Evolutionary conservation across 2,797 vertebrate genomes (phyloP).

Genomic region (Trachops cirrhosus): DNA sequence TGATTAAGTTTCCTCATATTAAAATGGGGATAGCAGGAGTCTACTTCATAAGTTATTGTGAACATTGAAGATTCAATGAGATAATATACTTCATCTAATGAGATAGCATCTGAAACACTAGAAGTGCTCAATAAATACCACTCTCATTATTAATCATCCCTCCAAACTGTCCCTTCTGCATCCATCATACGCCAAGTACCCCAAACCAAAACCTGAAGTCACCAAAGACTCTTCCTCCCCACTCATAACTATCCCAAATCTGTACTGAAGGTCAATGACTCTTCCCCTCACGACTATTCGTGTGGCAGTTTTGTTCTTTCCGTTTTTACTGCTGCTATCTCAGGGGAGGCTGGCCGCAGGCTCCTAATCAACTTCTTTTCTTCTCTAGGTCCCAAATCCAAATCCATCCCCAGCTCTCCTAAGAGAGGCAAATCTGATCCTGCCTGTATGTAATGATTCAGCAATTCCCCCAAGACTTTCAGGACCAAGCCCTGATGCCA

Average conservation of each 20-base stretch:
- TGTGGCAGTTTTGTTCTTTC: background rate
- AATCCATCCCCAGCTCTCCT: conserved; percentile 8
- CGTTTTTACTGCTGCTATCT: background rate
- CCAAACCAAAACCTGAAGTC: background rate
- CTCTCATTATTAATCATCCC: background rate
- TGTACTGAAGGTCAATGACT: background rate
- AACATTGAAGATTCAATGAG: background rate
- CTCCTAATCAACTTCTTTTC: background rate
- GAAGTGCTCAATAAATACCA: background rate
- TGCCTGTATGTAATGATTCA: background rate
- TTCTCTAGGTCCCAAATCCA: background rate
- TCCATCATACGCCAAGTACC: background rate
- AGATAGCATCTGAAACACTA: background rate
- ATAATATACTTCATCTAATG: background rate
- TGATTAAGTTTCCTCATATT: background rate
- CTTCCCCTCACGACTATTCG: background rate
- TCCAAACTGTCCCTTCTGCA: background rate
- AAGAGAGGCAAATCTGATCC: background rate
- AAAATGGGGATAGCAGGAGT: background rate
- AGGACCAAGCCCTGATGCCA: background rate
- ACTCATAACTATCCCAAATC: background rate
- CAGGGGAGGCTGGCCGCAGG: background rate
- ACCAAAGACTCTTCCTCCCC: background rate
- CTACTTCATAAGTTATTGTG: background rate
- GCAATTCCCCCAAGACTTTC: background rate